A percentile compares a stretch with the other conserved stretches of the same genome.
Evolutionary conservation across 2,888 invertebrate genomes (phyloP).

Genomic region (Brachynemurus nebulosus): DNA sequence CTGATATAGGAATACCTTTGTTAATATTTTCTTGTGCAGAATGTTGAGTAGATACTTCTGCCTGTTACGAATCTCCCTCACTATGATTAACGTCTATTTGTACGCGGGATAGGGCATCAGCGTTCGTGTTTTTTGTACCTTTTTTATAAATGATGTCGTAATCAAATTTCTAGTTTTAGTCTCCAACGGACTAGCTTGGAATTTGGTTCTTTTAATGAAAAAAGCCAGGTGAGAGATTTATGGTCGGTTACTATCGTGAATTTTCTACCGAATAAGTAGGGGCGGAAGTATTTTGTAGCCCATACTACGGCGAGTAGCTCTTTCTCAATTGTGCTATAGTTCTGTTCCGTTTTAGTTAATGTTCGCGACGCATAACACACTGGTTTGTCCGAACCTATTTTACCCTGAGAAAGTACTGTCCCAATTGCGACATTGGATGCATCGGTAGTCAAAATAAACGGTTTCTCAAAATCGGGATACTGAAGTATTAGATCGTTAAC

Average conservation of each 20-base stretch:
- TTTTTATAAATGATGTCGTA: slow-evolving; percentile 20
- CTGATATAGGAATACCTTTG: neutral
- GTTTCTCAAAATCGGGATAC: slow-evolving; percentile 22
- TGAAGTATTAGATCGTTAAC: slow-evolving; percentile 12
- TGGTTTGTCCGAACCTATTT: slow-evolving; percentile 18
- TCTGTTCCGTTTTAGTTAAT: slow-evolving; percentile 16
- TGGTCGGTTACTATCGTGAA: slow-evolving; percentile 24
- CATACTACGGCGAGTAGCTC: slow-evolving; percentile 16
- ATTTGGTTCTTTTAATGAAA: slow-evolving; percentile 19
- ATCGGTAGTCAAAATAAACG: slow-evolving; percentile 22
- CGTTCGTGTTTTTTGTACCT: slow-evolving; percentile 20
- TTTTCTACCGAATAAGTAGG: slow-evolving; percentile 16
- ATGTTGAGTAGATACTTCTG: neutral
- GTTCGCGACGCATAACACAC: slow-evolving; percentile 22
- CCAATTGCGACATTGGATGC: slow-evolving; percentile 20
- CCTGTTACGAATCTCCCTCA: neutral
- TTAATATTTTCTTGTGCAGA: neutral
- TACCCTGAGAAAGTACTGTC: slow-evolving; percentile 19
- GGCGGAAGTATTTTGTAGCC: slow-evolving; percentile 14
- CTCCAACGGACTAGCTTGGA: slow-evolving; percentile 22
- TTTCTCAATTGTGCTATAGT: slow-evolving; percentile 13
- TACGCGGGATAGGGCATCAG: slow-evolving; percentile 13
- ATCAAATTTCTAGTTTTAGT: slow-evolving; percentile 22
- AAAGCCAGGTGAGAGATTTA: slow-evolving; percentile 21
- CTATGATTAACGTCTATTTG: slow-evolving; percentile 6